Evolutionary conservation across 2,888 invertebrate species (phyloP).

Genomic region (Cantharis nigra): DNA sequence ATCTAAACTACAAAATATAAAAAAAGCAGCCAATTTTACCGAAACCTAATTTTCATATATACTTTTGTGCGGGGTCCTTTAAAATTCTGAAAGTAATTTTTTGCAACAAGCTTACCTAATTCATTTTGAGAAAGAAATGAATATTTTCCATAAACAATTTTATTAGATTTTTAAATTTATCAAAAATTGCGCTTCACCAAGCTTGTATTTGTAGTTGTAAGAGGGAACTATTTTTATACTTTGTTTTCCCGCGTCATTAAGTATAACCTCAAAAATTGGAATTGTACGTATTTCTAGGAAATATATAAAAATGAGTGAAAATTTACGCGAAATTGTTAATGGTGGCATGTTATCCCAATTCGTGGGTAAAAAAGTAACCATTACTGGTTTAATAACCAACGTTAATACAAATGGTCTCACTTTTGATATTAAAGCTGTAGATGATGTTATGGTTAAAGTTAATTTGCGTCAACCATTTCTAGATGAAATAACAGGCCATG

Average conservation of each 20-base stretch:
- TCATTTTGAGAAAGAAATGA: too few species aligned
- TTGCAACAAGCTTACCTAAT: too few species aligned
- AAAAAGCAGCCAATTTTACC: too few species aligned
- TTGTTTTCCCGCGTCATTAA: neutral
- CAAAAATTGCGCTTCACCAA: neutral
- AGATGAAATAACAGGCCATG: conserved; percentile 46
- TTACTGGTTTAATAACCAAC: conserved; percentile 46
- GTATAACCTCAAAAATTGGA: neutral
- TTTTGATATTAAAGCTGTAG: conserved; percentile 47
- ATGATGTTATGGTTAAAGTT: conserved; percentile 47
- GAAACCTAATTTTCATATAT: too few species aligned
- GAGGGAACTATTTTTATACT: neutral
- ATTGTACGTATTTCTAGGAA: neutral
- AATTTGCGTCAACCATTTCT: conserved; percentile 45
- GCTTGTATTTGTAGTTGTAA: neutral
- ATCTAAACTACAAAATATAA: too few species aligned
- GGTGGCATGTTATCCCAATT: conserved; percentile 47
- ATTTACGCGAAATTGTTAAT: conserved; percentile 47
- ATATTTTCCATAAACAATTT: too few species aligned
- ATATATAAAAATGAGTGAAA: conserved; percentile 24
- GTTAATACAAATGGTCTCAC: conserved; percentile 44
- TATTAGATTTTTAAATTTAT: too few species aligned
- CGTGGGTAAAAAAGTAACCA: conserved; percentile 46
- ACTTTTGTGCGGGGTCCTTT: too few species aligned
- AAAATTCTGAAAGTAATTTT: too few species aligned